These are phyloP conservation scores for Procambarus clarkii DNA, from an alignment of 1,140 invertebrate species.

Conservation along the genomic window DNA sequence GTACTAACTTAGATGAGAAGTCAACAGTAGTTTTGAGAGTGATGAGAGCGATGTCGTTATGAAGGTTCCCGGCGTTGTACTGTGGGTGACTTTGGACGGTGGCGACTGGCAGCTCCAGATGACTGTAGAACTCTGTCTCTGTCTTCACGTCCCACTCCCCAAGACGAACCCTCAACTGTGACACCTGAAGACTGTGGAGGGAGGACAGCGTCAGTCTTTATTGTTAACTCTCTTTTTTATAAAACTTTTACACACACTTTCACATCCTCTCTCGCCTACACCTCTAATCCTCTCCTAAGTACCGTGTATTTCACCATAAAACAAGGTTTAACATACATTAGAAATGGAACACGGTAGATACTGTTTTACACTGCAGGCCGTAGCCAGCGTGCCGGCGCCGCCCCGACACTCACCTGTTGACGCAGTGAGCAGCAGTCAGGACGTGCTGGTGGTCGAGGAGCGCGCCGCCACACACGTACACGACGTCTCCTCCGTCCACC, in stretches of 20 bases:
- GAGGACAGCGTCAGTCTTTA: not conserved
- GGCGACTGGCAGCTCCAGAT: constrained; percentile 89
- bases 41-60: constrained; percentile 91
- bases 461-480: constrained; percentile 93
- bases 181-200: not conserved
- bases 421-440: constrained; percentile 92
- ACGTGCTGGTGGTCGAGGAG: constrained; percentile 88
- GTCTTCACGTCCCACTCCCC: constrained; percentile 97
- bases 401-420: constrained; percentile 84
- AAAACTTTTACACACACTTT: not conserved
- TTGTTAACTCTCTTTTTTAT: too few relatives aligned
- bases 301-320: not conserved
- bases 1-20: constrained; percentile 80
- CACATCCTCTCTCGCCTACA: not conserved
- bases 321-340: not conserved
- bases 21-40: constrained; percentile 88
- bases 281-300: not conserved
- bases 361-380: too few relatives aligned
- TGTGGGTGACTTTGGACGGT: constrained; percentile 89
- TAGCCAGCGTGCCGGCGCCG: not conserved
- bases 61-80: constrained; percentile 92
- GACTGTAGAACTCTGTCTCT: constrained; percentile 94
- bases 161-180: constrained; percentile 85
- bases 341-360: not conserved
- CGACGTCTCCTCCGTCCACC: constrained; percentile 88